These are phyloP conservation scores for Noctilio leporinus DNA, from an alignment of 2,113 vertebrate genomes.

Conservation along the genomic window DNA sequence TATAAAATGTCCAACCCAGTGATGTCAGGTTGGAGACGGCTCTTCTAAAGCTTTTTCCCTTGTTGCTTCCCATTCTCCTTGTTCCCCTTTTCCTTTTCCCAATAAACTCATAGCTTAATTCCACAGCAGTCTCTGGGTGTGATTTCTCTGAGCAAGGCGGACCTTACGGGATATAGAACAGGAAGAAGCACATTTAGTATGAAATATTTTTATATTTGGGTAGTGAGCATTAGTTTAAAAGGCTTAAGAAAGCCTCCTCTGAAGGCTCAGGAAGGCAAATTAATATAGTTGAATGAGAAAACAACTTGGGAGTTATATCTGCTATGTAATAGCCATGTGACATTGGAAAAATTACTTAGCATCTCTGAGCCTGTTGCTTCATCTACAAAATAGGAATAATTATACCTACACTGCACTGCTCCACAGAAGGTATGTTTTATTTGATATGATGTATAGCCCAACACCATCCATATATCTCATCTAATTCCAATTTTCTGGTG, in stretches of 20 bases:
- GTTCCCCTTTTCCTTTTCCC: too few relatives aligned
- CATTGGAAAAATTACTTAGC: background rate
- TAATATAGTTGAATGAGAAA: background rate
- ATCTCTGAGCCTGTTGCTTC: background rate
- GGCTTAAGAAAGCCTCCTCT: background rate
- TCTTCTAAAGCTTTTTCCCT: too few relatives aligned
- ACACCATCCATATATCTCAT: background rate
- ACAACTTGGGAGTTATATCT: background rate
- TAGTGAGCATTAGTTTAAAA: background rate
- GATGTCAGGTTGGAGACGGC: too few relatives aligned
- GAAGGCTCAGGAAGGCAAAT: background rate
- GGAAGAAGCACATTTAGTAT: background rate
- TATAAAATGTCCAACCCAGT: too few relatives aligned
- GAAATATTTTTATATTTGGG: constrained; percentile 8
- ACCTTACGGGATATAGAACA: background rate
- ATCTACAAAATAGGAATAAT: background rate
- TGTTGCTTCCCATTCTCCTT: too few relatives aligned
- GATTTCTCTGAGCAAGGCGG: too few relatives aligned
- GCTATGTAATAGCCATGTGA: background rate
- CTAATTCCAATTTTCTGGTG: background rate
- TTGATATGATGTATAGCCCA: background rate
- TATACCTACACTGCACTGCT: background rate
- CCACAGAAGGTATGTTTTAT: background rate
- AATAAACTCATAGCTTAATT: too few relatives aligned
- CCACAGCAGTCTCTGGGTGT: too few relatives aligned